Conservation (phyloP, 64 coral and sea anemone species). For the Orbicella faveolata region DNA sequence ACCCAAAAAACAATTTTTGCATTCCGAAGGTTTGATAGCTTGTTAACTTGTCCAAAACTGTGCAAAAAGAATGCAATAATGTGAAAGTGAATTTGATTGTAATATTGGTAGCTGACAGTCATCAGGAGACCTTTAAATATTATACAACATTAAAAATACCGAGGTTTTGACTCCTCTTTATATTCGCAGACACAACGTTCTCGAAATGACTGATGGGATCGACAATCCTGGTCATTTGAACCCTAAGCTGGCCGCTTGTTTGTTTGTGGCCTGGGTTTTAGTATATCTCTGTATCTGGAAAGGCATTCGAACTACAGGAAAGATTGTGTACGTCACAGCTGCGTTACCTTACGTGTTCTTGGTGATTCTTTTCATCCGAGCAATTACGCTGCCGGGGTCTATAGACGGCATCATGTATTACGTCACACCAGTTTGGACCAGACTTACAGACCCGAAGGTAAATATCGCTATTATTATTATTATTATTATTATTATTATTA, state of each 20-base stretch:
- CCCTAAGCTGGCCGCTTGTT: slow-evolving; percentile 44
- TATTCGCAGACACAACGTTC: slow-evolving; percentile 56
- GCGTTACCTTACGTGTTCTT: slow-evolving; percentile 84
- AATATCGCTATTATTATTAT: neutral
- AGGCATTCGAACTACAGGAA: slow-evolving; percentile 80
- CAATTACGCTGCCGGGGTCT: slow-evolving; percentile 74
- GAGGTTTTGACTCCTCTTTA: neutral
- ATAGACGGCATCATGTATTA: slow-evolving; percentile 76
- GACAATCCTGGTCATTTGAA: slow-evolving; percentile 59
- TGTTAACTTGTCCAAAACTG: too few species aligned
- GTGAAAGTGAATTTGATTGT: too few species aligned
- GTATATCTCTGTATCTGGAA: slow-evolving; percentile 93
- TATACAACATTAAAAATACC: neutral
- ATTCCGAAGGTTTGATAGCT: too few species aligned
- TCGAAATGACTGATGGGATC: slow-evolving; percentile 68
- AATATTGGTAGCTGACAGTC: too few species aligned
- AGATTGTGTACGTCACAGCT: slow-evolving; percentile 88
- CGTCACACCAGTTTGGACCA: slow-evolving; percentile 70
- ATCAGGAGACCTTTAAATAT: too few species aligned
- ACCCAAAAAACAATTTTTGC: too few species aligned
- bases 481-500: neutral
- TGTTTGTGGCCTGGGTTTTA: slow-evolving; percentile 85
- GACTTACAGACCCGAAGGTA: slow-evolving; percentile 75
- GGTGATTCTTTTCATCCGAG: slow-evolving; percentile 71
- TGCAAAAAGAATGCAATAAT: too few species aligned